Evolutionary conservation across 1,140 invertebrate species (phyloP), one percentile per base, ranked within the genome.

Genomic region (Drosophila lacteicornis): DNA sequence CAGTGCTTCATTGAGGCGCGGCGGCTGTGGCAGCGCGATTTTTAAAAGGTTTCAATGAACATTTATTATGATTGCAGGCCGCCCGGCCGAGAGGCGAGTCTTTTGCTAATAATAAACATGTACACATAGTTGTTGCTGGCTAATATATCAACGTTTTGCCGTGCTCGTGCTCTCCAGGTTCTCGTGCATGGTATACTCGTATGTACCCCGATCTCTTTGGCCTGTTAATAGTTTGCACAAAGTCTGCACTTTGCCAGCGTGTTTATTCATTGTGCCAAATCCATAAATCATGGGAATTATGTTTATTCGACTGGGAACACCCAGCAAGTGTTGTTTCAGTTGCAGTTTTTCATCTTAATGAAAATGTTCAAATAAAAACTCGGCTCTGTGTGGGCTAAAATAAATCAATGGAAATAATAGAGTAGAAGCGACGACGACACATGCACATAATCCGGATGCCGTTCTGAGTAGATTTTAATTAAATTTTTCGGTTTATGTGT

Each of bases 31-130:
- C 65, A 59, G 70, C 68, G 86, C 85, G 85, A 91, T 90, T 90
- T 76, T 90, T 91, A 90, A 90, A 91, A 90, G 85, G 86, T 90
- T 90, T 90, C 85, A 90, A 90, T 90, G 86, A 85, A 90, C 85
- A 90, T 90, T 90, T 90, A 90, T 90, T 90, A 90, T 90, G 85
- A 90, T 90, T 90, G 86, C 86, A 69, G 83, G 60, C 62, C 78
- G 57, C 50, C 57, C 62, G 13, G 17, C 42, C 33, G 15, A 40
- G 30, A 58, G 67, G 38, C 55, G 13, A 42, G 55, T 43, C 70
- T 56, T 50, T 58, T 53, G 65, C 76, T 62, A 67, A 75, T 75
- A 82, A 83, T 83, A 76, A 79, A 83, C 71, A 75, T 79, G 70
- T 63, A 58, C 51, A 66, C 50, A 62, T 61, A 75, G 60, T 55